A percentile compares a stretch with the other conserved stretches of the same genome.
These are phyloP conservation scores for Aphodius sticticus DNA, from an alignment of 2,888 invertebrate genomes.

Conservation along the genomic window DNA sequence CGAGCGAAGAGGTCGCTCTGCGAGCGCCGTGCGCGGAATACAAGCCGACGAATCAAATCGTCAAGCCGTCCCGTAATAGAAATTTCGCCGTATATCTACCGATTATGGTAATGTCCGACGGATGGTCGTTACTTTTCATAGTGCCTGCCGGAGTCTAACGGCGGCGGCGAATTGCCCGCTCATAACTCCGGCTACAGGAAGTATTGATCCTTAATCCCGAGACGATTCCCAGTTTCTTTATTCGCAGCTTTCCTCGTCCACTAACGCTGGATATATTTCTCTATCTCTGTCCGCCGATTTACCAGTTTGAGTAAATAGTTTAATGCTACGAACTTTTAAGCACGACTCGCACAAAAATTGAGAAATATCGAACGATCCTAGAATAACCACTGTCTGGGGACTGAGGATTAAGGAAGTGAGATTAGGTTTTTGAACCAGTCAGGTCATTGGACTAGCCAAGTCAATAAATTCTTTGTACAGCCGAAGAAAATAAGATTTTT, in stretches of 20 bases:
- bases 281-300: too few relatives aligned
- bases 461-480: too few relatives aligned
- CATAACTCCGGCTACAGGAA: constrained; percentile 4
- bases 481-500: too few relatives aligned
- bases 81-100: constrained; percentile 16
- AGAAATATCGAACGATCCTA: too few relatives aligned
- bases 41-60: constrained; percentile 19
- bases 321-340: too few relatives aligned
- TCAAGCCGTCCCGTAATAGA: constrained; percentile 18
- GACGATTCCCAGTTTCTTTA: background rate
- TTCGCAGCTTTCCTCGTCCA: background rate
- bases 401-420: too few relatives aligned
- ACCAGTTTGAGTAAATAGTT: too few relatives aligned
- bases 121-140: constrained; percentile 4
- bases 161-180: background rate
- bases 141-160: background rate
- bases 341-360: too few relatives aligned
- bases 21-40: constrained; percentile 5
- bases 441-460: too few relatives aligned
- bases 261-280: background rate
- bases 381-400: too few relatives aligned
- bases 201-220: background rate
- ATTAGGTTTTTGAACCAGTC: too few relatives aligned
- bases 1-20: background rate
- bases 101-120: constrained; percentile 19